Evolutionary conservation across 2,888 invertebrate species (phyloP), one percentile per base, ranked within the genome.

Genomic region (Hymenopus coronatus): DNA sequence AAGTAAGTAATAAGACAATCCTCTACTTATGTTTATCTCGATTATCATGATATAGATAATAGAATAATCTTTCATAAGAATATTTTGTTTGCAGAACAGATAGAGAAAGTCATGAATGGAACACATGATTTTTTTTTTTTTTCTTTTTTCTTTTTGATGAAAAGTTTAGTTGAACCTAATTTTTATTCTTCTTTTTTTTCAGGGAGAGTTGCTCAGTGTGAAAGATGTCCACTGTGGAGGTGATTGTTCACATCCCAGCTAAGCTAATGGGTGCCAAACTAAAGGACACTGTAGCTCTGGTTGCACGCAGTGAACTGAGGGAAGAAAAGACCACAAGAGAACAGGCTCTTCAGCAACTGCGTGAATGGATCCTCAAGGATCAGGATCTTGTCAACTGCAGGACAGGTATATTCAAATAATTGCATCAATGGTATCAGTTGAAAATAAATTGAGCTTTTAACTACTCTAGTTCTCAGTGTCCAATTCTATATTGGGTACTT

Each of bases 331-430:
- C 93, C 15, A 94, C 94, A 0, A 94, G 95, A 87, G 95, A 95
- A 54, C 96, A 96, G 92, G 95, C 96, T 2, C 92, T 97, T 87
- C 92, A 93, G 20, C 95, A 96, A 91, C 93, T 97, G 92, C 94
- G 95, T 85, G 95, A 96, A 30, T 97, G 97, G 97, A 95, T 97
- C 90, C 93, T 94, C 83, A 95, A 96, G 92, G 96, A 97, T 92
- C 93, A 93, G 33, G 96, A 97, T 92, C 94, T 97, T 90, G 94
- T 94, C 92, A 95, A 96, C 92, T 95, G 96, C 89, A 94, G 96
- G 90, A 94, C 94, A 92, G 96, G 96, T 96, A 54, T 8, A 6
- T n/a, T n/a, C 15, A 25, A 20, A 9, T 40, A 46, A 8, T 7
- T 7, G 9, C 46, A 46, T 30, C 30, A 30, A 7, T 33, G 12